phyloP scores from a whole-genome alignment of 2,888 invertebrate species.

The Drosophila neutralis region DNA sequence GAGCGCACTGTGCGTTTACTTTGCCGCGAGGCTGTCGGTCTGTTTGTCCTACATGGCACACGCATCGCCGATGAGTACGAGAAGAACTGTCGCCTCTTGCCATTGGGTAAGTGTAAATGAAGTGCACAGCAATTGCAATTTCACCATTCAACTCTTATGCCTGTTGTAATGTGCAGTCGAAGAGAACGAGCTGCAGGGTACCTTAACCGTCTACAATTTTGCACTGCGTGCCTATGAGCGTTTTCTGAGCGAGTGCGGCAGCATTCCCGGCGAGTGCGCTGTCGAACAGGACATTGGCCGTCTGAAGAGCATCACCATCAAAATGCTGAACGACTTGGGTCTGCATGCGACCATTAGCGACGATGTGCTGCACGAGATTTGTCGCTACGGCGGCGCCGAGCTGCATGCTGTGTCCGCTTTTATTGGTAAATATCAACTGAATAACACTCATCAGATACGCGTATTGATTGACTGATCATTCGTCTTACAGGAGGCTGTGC shows the following conservation, averaged over 20 bases:
- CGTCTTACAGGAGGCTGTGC: constrained; percentile 90
- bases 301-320: constrained; percentile 90
- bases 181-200: constrained; percentile 92
- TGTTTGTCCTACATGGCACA: constrained; percentile 92
- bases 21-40: constrained; percentile 94
- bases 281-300: constrained; percentile 96
- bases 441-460: background rate
- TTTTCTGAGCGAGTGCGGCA: constrained; percentile 94
- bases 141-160: background rate
- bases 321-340: constrained; percentile 94
- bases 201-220: constrained; percentile 95
- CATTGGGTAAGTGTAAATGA: constrained; percentile 85
- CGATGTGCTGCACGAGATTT: constrained; percentile 97
- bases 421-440: constrained; percentile 86
- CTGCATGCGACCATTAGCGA: constrained; percentile 92
- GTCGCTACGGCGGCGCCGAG: constrained; percentile 97
- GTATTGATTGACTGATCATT: background rate
- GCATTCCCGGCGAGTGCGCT: constrained; percentile 95
- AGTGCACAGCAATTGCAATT: background rate
- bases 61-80: constrained; percentile 93
- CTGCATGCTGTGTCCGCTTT: constrained; percentile 97
- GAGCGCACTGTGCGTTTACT: constrained; percentile 93
- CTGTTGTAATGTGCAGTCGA: constrained; percentile 85
- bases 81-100: constrained; percentile 87
- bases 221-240: constrained; percentile 95